Conservation (phyloP, 2,797 vertebrate species). For the Artibeus jamaicensis region DNA sequence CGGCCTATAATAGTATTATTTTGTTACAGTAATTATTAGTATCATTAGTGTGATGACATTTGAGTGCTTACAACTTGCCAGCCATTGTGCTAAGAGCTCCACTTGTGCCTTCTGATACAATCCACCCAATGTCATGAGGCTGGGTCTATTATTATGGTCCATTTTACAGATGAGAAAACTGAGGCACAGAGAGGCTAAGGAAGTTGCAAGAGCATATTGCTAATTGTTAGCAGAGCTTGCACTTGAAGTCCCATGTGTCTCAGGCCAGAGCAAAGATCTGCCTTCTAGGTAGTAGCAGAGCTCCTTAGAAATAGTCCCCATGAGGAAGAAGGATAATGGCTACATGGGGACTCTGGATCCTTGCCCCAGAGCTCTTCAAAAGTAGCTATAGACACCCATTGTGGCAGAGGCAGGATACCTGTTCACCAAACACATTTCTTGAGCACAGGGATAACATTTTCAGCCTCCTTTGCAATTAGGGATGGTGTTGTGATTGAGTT, state of each 20-base stretch:
- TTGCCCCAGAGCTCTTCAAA: not conserved
- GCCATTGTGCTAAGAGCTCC: not conserved
- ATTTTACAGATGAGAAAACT: conserved; percentile 11
- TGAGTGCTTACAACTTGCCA: not conserved
- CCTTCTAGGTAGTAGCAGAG: not conserved
- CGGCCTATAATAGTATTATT: not conserved
- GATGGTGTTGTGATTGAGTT: not conserved
- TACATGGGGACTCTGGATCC: not conserved
- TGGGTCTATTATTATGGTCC: not conserved
- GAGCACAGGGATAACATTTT: not conserved
- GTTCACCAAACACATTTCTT: not conserved
- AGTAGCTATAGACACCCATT: not conserved
- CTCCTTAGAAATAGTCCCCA: not conserved
- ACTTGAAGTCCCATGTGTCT: not conserved
- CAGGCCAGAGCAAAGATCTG: not conserved
- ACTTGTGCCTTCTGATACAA: not conserved
- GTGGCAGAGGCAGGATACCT: not conserved
- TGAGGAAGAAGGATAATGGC: not conserved
- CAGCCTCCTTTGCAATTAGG: not conserved
- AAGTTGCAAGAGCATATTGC: not conserved
- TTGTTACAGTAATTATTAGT: not conserved
- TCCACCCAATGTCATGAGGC: not conserved
- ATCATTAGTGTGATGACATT: not conserved
- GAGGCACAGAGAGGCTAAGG: not conserved
- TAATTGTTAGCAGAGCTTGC: not conserved